A percentile compares a stretch with the other conserved stretches of the same genome.
phyloP scores from a whole-genome alignment of 2,797 vertebrate species.

The Amblyraja radiata region DNA sequence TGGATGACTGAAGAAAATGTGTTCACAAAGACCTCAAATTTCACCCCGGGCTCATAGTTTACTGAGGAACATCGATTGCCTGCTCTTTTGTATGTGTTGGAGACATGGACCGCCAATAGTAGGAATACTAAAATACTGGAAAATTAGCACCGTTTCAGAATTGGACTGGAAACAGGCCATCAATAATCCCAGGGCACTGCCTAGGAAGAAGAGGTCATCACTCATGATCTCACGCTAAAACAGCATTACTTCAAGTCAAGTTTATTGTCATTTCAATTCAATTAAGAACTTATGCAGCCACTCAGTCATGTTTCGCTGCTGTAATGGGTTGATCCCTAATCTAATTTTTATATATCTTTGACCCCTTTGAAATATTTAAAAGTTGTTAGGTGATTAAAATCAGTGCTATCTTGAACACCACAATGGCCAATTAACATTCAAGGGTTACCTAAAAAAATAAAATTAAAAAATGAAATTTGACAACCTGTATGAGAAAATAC shows the following conservation, averaged over 20 bases:
- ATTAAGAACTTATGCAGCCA: not conserved
- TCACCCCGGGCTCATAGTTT: too few species aligned
- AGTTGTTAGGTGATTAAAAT: constrained; percentile 3
- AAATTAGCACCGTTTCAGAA: too few species aligned
- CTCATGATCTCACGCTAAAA: not conserved
- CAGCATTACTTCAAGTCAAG: not conserved
- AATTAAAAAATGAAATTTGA: not conserved
- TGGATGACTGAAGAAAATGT: too few species aligned
- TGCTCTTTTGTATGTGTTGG: too few species aligned
- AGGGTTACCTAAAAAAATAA: not conserved
- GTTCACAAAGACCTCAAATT: too few species aligned
- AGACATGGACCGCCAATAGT: too few species aligned
- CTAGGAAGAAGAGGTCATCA: not conserved
- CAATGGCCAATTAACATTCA: not conserved
- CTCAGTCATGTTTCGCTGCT: not conserved
- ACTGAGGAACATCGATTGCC: too few species aligned
- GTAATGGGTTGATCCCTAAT: not conserved
- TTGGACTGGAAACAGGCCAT: too few species aligned
- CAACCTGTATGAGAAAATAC: not conserved
- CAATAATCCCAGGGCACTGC: too few species aligned
- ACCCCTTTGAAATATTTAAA: not conserved
- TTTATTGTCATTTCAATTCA: too few species aligned
- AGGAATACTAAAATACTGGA: too few species aligned
- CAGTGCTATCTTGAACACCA: not conserved
- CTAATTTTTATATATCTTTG: constrained; percentile 1